Percentiles rank a stretch among this genome's conserved stretches.
Conservation (phyloP, 1,140 invertebrate genomes). For the Cydia strobilella region DNA sequence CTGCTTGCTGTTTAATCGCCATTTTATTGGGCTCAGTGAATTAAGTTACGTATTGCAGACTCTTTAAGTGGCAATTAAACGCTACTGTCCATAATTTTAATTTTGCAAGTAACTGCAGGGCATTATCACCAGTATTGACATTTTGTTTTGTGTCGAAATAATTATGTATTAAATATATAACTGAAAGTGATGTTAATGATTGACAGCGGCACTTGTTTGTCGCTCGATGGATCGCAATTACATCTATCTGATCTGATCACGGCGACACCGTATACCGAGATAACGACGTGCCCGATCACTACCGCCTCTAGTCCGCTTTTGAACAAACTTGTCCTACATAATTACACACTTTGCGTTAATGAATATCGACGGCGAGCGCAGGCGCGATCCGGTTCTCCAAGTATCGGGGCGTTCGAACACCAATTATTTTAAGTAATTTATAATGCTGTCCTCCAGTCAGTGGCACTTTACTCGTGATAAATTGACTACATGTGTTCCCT, state of each 20-base stretch:
- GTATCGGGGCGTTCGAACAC: constrained; percentile 51
- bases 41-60: neutral
- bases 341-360: constrained; percentile 77
- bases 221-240: constrained; percentile 51
- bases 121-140: neutral
- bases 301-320: constrained; percentile 60
- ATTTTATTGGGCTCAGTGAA: constrained; percentile 3
- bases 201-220: constrained; percentile 44
- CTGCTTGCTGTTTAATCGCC: neutral
- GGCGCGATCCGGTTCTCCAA: constrained; percentile 50
- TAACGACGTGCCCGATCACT: constrained; percentile 63
- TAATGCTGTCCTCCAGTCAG: constrained; percentile 45
- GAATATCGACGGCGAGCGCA: constrained; percentile 66
- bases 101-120: neutral
- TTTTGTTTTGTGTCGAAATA: neutral
- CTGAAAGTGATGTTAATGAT: constrained; percentile 13
- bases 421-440: constrained; percentile 65
- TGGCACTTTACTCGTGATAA: constrained; percentile 43
- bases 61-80: neutral
- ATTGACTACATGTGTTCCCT: constrained; percentile 16
- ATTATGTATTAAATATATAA: neutral
- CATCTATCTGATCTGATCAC: constrained; percentile 42
- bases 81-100: neutral
- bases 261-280: constrained; percentile 54
- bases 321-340: constrained; percentile 64